A percentile compares a stretch with the other conserved stretches of the same genome.
These are phyloP conservation scores for Danaus melanippus DNA, from an alignment of 1,140 invertebrate genomes.

Conservation along the genomic window DNA sequence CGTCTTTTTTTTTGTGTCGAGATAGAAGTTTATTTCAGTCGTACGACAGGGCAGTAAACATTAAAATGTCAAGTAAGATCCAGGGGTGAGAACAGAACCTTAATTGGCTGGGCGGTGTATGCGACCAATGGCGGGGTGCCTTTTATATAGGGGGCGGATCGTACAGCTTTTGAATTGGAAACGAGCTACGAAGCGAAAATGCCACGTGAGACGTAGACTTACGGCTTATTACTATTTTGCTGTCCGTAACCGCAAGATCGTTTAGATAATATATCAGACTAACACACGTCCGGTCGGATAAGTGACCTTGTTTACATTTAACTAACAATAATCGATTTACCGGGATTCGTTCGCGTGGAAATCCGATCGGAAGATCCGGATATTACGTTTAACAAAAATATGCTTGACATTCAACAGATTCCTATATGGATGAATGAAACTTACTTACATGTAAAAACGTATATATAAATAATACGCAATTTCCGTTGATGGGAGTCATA, in stretches of 20 bases:
- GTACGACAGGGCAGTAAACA: constrained; percentile 47
- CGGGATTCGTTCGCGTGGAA: not conserved
- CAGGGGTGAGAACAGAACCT: constrained; percentile 43
- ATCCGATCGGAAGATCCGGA: no score
- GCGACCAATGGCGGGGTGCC: constrained; percentile 46
- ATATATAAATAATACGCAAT: no score
- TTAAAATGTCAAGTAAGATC: constrained; percentile 65
- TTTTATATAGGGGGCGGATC: constrained; percentile 46
- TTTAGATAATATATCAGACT: constrained; percentile 26
- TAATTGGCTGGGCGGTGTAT: constrained; percentile 59
- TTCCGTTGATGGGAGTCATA: no score
- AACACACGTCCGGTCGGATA: constrained; percentile 26
- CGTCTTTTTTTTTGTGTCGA: no score
- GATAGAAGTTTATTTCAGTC: constrained; percentile 7
- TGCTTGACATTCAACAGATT: not conserved
- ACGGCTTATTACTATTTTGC: constrained; percentile 38
- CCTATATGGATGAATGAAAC: no score
- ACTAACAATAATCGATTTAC: constrained; percentile 21
- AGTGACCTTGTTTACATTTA: constrained; percentile 28
- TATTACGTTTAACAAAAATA: not conserved
- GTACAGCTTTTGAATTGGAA: constrained; percentile 42
- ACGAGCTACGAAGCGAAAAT: constrained; percentile 61
- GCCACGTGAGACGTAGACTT: constrained; percentile 48
- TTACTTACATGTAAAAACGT: no score
- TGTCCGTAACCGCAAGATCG: constrained; percentile 27